Percentiles rank a stretch among this genome's conserved stretches.
These are phyloP conservation scores for Hemibagrus guttatus DNA, from an alignment of 2,797 vertebrate genomes.

Conservation along the genomic window DNA sequence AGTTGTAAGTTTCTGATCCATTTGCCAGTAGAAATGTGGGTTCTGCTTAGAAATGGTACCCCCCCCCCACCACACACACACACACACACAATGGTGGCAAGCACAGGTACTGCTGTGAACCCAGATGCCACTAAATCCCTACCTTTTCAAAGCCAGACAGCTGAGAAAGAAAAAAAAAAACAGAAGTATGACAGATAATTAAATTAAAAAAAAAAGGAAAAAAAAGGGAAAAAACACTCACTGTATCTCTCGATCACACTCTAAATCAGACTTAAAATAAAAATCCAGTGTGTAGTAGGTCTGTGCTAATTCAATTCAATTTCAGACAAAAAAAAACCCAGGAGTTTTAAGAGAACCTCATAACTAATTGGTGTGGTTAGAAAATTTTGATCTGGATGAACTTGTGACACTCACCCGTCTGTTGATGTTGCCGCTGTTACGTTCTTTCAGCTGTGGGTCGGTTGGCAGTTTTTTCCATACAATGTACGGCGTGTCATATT, in stretches of 20 bases:
- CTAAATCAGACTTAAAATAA: neutral
- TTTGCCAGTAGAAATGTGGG: constrained; percentile 29
- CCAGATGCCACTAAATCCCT: constrained; percentile 65
- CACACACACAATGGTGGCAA: constrained; percentile 51
- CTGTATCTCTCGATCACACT: constrained; percentile 6
- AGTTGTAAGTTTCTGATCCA: constrained; percentile 36
- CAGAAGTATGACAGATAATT: constrained; percentile 70
- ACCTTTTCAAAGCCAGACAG: constrained; percentile 90
- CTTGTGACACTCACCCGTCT: constrained; percentile 79
- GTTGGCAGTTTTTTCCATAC: constrained; percentile 91
- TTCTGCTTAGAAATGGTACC: neutral
- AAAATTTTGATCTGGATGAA: neutral
- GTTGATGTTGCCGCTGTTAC: constrained; percentile 72
- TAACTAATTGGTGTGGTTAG: neutral
- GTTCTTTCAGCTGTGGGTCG: constrained; percentile 94
- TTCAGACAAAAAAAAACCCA: neutral
- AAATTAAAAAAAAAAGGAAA: constrained; percentile 41
- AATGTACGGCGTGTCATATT: constrained; percentile 92
- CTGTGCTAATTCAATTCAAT: neutral
- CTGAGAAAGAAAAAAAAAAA: constrained; percentile 81
- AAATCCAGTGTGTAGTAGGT: neutral
- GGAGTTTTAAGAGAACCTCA: neutral
- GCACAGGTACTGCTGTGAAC: constrained; percentile 68
- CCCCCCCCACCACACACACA: constrained; percentile 14
- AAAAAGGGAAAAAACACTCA: neutral